These are phyloP conservation scores for Diorhabda elongata DNA, from an alignment of 1,140 invertebrate species.

Conservation along the genomic window DNA sequence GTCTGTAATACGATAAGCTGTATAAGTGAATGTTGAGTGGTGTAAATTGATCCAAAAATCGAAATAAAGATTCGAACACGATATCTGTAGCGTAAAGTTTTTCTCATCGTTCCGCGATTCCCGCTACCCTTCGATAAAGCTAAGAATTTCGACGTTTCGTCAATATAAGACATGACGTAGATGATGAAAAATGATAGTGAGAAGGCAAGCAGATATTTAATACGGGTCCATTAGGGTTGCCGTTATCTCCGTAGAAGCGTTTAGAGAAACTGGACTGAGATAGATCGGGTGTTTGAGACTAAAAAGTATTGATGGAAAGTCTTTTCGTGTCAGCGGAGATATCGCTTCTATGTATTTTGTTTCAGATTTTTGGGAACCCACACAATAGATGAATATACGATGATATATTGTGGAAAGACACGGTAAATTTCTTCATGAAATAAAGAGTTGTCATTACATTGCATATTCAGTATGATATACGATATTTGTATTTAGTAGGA, in stretches of 20 bases:
- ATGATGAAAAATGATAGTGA: constrained; percentile 41
- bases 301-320: constrained; percentile 17
- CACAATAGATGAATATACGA: neutral
- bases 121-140: constrained; percentile 28
- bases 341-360: constrained; percentile 5
- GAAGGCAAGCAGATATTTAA: constrained; percentile 39
- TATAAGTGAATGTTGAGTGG: constrained; percentile 21
- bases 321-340: constrained; percentile 12
- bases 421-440: neutral
- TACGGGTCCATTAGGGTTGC: constrained; percentile 37
- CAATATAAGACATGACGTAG: constrained; percentile 33
- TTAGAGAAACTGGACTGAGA: constrained; percentile 16
- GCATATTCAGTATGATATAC: no score
- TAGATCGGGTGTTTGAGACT: constrained; percentile 9
- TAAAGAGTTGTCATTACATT: no score
- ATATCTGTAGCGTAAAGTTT: constrained; percentile 7
- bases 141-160: constrained; percentile 28
- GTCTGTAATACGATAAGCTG: constrained; percentile 16
- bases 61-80: constrained; percentile 9
- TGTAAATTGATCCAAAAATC: constrained; percentile 19
- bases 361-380: constrained; percentile 8
- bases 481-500: no score
- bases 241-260: constrained; percentile 24
- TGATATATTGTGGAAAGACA: neutral
- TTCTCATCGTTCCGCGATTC: neutral